phyloP scores from a whole-genome alignment of 92 coral and sea anemone species.

The Muricea muricata region DNA sequence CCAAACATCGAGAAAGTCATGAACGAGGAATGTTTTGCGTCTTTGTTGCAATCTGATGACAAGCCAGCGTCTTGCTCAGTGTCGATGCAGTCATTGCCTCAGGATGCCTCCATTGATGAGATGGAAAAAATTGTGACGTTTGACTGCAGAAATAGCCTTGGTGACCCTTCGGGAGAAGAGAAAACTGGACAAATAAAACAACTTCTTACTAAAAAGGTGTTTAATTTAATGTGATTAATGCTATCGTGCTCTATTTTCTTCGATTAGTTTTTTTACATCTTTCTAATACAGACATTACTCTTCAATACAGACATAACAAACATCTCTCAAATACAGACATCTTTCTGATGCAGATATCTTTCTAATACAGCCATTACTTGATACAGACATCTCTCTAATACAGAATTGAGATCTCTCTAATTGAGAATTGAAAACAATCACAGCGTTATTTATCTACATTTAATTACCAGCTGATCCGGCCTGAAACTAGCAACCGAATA shows the following conservation, averaged over 20 bases:
- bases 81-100: constrained; percentile 1
- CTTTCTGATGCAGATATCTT: not conserved
- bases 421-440: too few species aligned
- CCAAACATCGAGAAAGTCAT: not conserved
- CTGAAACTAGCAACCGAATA: too few species aligned
- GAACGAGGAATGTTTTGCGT: constrained; percentile 36
- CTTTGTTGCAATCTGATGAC: not conserved
- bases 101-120: not conserved
- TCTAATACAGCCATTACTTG: not conserved
- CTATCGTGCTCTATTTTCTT: too few species aligned
- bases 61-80: not conserved
- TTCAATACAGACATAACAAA: not conserved
- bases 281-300: not conserved
- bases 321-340: not conserved
- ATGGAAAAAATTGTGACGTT: constrained; percentile 31
- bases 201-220: too few species aligned
- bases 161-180: not conserved
- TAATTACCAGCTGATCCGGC: too few species aligned
- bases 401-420: too few species aligned
- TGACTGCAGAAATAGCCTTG: constrained; percentile 5
- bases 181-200: constrained; percentile 17
- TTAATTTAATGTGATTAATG: too few species aligned
- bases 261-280: too few species aligned
- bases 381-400: not conserved
- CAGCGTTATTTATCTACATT: too few species aligned